phyloP scores from a whole-genome alignment of 2,888 invertebrate species.

The Argyresthia albistria region DNA sequence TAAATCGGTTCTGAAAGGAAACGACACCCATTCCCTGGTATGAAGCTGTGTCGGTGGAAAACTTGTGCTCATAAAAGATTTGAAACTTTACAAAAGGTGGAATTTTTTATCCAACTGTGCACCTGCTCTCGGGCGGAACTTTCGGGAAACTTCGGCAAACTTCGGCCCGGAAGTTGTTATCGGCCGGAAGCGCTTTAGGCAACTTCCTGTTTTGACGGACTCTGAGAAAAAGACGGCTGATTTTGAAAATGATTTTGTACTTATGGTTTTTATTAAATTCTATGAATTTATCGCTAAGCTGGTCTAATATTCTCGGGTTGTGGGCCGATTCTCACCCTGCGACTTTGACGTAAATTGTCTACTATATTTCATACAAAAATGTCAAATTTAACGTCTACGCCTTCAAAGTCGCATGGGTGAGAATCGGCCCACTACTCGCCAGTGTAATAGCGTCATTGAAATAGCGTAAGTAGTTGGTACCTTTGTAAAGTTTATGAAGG shows the following conservation, averaged over 20 bases:
- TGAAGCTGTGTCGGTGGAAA: conserved; percentile 24
- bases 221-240: conserved; percentile 34
- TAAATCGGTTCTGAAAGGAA: conserved; percentile 1
- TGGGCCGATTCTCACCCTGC: too few species aligned
- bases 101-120: conserved; percentile 60
- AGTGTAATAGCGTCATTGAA: too few species aligned
- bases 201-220: conserved; percentile 66
- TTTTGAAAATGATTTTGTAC: neutral
- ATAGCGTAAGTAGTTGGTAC: too few species aligned
- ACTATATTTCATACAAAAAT: too few species aligned
- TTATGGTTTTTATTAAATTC: neutral
- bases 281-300: too few species aligned
- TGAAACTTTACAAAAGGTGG: conserved; percentile 44
- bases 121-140: conserved; percentile 38
- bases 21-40: conserved; percentile 15
- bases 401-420: too few species aligned
- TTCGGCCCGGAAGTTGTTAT: conserved; percentile 67
- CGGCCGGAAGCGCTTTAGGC: conserved; percentile 71
- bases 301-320: too few species aligned
- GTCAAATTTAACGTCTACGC: too few species aligned
- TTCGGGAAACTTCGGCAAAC: conserved; percentile 27
- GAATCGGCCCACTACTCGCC: too few species aligned
- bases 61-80: conserved; percentile 38
- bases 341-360: too few species aligned
- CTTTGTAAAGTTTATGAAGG: too few species aligned